These are phyloP conservation scores for Sipha flava DNA, from an alignment of 1,140 invertebrate species.

Conservation along the genomic window DNA sequence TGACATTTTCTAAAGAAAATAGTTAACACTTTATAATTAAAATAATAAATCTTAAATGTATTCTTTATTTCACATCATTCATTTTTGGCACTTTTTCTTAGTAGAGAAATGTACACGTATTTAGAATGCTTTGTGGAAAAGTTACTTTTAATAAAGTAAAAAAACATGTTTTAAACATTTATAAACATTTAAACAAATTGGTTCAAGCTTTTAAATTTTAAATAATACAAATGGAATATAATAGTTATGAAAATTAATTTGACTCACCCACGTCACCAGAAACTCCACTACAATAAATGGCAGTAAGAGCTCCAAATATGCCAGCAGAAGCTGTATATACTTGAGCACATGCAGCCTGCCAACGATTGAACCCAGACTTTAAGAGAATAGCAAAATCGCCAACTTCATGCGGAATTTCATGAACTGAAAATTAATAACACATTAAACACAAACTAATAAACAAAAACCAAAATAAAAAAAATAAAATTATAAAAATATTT, in stretches of 20 bases:
- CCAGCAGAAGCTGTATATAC: constrained; percentile 78
- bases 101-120: too few relatives aligned
- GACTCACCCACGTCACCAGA: constrained; percentile 62
- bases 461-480: neutral
- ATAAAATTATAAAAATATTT: neutral
- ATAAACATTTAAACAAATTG: too few relatives aligned
- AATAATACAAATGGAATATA: too few relatives aligned
- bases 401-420: constrained; percentile 96
- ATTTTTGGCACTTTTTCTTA: too few relatives aligned
- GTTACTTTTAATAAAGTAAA: too few relatives aligned
- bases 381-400: constrained; percentile 96
- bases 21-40: too few relatives aligned
- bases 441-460: constrained; percentile 43
- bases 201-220: neutral
- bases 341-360: constrained; percentile 89
- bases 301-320: constrained; percentile 74
- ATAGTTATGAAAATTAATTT: neutral
- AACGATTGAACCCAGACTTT: constrained; percentile 80
- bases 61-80: too few relatives aligned
- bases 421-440: constrained; percentile 42
- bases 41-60: too few relatives aligned
- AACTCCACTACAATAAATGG: constrained; percentile 72
- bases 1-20: too few relatives aligned
- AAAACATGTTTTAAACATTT: too few relatives aligned
- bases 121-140: too few relatives aligned